Percentiles rank a stretch among this genome's conserved stretches.
Conservation (phyloP, 2,113 vertebrate species). For the Ivindomyrus marchei region DNA sequence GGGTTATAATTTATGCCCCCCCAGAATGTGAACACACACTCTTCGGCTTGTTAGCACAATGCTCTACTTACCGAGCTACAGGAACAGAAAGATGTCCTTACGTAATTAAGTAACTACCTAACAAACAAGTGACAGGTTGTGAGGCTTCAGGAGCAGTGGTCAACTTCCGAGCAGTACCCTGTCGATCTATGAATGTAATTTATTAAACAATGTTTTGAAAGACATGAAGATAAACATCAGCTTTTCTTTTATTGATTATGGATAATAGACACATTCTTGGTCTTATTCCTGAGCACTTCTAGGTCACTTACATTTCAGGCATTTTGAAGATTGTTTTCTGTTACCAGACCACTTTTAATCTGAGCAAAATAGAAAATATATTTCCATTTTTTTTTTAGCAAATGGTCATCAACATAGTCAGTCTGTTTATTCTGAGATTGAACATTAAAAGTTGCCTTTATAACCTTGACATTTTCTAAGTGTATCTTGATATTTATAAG, state of each 20-base stretch:
- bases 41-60: no score
- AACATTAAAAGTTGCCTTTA: background rate
- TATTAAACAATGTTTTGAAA: background rate
- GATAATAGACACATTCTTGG: conserved; percentile 1
- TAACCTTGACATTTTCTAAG: background rate
- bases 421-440: background rate
- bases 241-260: conserved; percentile 8
- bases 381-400: conserved; percentile 10
- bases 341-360: background rate
- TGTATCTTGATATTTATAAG: background rate
- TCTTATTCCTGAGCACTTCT: background rate
- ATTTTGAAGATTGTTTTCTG: conserved; percentile 11
- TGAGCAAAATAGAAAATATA: conserved; percentile 14
- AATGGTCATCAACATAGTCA: background rate
- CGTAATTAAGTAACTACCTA: background rate
- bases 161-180: background rate
- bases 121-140: background rate
- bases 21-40: no score
- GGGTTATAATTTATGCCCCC: no score
- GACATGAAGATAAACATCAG: background rate
- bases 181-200: background rate
- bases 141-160: background rate
- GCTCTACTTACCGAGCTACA: background rate
- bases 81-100: background rate
- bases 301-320: background rate